Evolutionary conservation across 2,113 vertebrate genomes (phyloP).

Genomic region (Pyrgilauda ruficollis): DNA sequence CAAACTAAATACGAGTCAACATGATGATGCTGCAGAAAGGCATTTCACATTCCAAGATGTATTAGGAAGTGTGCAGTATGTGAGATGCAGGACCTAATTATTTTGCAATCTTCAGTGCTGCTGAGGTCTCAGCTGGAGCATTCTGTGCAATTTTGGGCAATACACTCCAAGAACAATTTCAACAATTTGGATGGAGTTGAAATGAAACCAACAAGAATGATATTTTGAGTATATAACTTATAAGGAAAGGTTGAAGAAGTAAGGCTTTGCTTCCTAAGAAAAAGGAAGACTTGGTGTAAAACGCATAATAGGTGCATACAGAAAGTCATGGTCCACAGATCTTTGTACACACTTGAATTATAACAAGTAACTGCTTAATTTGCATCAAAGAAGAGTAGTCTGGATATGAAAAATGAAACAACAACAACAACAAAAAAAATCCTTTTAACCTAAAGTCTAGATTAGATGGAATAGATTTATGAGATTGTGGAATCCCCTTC

Average conservation of each 20-base stretch:
- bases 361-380: background rate
- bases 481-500: conserved; percentile 31
- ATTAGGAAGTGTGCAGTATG: background rate
- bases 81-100: conserved; percentile 17
- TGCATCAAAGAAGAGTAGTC: background rate
- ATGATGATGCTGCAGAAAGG: background rate
- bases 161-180: conserved; percentile 3
- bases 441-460: conserved; percentile 1
- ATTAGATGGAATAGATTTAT: conserved; percentile 34
- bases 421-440: background rate
- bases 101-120: background rate
- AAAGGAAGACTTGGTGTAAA: background rate
- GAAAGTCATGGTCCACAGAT: background rate
- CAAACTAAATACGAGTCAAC: background rate
- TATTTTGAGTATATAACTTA: background rate
- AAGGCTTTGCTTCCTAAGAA: background rate
- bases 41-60: background rate
- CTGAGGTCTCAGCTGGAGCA: conserved; percentile 23
- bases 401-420: background rate
- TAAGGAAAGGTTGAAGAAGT: background rate
- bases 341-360: background rate
- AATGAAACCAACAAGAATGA: conserved; percentile 18
- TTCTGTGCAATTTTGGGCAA: conserved; percentile 14
- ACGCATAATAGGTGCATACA: background rate
- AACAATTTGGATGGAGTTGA: conserved; percentile 14